These are phyloP conservation scores for Nymphalis urticae DNA, from an alignment of 2,888 invertebrate species.

Conservation along the genomic window DNA sequence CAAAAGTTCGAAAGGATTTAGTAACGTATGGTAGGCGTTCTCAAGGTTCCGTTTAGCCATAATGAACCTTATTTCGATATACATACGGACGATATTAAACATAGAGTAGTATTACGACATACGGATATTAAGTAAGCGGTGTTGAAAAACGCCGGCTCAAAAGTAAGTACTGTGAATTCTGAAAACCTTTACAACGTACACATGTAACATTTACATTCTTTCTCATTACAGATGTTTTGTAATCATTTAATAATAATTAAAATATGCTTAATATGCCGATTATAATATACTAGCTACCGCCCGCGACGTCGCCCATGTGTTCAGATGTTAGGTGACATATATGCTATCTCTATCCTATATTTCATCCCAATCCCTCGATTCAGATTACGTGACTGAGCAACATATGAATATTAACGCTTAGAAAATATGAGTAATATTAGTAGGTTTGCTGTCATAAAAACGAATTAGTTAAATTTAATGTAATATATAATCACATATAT, in stretches of 20 bases:
- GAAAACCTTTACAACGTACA: conserved; percentile 30
- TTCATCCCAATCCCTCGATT: too few species aligned
- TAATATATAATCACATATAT: background rate
- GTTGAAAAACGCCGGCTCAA: conserved; percentile 40
- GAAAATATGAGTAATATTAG: too few species aligned
- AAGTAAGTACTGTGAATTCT: conserved; percentile 23
- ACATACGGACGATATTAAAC: conserved; percentile 28
- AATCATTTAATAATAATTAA: background rate
- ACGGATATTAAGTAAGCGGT: conserved; percentile 51
- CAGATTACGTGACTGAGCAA: too few species aligned
- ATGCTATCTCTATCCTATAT: too few species aligned
- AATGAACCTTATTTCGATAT: conserved; percentile 32
- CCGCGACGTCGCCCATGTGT: too few species aligned
- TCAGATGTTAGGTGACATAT: too few species aligned
- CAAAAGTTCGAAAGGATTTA: conserved; percentile 48
- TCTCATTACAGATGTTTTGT: background rate
- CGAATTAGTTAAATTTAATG: too few species aligned
- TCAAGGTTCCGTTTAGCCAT: conserved; percentile 45
- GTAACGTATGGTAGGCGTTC: conserved; percentile 45
- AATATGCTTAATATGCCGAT: background rate
- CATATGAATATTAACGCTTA: too few species aligned
- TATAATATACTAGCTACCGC: too few species aligned
- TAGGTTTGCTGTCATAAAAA: background rate
- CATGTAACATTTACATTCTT: conserved; percentile 2
- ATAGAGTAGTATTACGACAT: conserved; percentile 46